These are phyloP conservation scores for Cheilosia variabilis DNA, from an alignment of 2,888 invertebrate species.

Conservation along the genomic window DNA sequence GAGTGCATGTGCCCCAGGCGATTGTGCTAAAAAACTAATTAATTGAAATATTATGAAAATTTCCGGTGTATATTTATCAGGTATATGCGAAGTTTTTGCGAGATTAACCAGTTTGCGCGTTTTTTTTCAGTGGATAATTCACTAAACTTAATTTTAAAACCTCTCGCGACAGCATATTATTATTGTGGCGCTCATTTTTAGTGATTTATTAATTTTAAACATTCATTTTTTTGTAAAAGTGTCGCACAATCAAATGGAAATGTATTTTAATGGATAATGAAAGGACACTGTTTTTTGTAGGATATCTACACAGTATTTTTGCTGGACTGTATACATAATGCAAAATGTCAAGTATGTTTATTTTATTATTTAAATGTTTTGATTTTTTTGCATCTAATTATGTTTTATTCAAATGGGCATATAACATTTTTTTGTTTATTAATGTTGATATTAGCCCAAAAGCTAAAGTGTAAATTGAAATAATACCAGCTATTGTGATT, in stretches of 20 bases:
- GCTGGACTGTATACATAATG: not conserved
- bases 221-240: not conserved
- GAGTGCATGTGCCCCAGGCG: not conserved
- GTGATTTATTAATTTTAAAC: slow-evolving; percentile 27
- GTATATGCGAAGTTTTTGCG: slow-evolving; percentile 8
- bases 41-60: slow-evolving; percentile 41
- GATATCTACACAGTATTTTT: not conserved
- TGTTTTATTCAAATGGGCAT: not conserved
- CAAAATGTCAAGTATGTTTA: not conserved
- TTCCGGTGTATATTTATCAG: slow-evolving; percentile 35
- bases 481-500: no score
- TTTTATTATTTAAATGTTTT: not conserved
- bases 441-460: no score
- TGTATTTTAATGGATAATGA: not conserved
- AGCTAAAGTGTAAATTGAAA: no score
- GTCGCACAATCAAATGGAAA: not conserved
- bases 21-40: slow-evolving; percentile 20
- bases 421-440: no score
- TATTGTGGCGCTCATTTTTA: not conserved
- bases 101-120: slow-evolving; percentile 5
- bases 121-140: slow-evolving; percentile 28
- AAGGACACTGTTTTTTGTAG: not conserved
- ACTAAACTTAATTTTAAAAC: slow-evolving; percentile 23
- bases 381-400: not conserved
- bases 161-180: not conserved